Evolutionary conservation across 2,888 invertebrate genomes (phyloP).

Genomic region (Eulithis prunata): DNA sequence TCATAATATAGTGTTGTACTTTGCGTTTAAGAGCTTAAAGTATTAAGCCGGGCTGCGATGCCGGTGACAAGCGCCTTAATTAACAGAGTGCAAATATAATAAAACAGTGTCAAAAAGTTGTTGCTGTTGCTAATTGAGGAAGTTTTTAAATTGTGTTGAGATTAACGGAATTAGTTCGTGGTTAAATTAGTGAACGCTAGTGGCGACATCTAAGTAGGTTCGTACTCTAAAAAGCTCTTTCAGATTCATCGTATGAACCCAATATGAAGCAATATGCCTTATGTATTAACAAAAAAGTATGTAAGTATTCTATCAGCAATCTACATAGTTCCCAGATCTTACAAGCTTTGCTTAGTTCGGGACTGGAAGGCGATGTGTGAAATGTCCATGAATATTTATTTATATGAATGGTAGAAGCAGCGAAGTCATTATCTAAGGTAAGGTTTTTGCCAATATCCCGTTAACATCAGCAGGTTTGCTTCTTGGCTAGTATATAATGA

Average conservation of each 20-base stretch:
- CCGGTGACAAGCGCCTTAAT: slow-evolving; percentile 75
- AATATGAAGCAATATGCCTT: no score
- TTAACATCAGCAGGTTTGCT: slow-evolving; percentile 16
- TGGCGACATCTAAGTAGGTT: background rate
- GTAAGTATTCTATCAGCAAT: no score
- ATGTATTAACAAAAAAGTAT: no score
- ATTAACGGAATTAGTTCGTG: slow-evolving; percentile 30
- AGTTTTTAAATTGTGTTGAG: slow-evolving; percentile 36
- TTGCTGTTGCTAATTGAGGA: slow-evolving; percentile 37
- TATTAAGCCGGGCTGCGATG: slow-evolving; percentile 69
- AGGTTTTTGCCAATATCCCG: background rate
- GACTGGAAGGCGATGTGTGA: no score
- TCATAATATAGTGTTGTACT: slow-evolving; percentile 68
- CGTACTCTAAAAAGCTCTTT: background rate
- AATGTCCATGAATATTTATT: no score
- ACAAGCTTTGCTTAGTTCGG: no score
- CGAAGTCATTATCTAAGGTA: background rate
- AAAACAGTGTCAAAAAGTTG: slow-evolving; percentile 58
- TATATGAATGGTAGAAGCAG: no score
- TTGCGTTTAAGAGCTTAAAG: slow-evolving; percentile 74
- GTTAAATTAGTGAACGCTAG: background rate
- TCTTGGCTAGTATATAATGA: slow-evolving; percentile 48
- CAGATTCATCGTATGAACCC: no score
- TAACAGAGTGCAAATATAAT: slow-evolving; percentile 65
- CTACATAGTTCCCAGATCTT: no score